A percentile compares a stretch with the other conserved stretches of the same genome.
These are phyloP conservation scores for Caenorhabditis virilis DNA, from an alignment of 2,888 invertebrate genomes.

Conservation along the genomic window DNA sequence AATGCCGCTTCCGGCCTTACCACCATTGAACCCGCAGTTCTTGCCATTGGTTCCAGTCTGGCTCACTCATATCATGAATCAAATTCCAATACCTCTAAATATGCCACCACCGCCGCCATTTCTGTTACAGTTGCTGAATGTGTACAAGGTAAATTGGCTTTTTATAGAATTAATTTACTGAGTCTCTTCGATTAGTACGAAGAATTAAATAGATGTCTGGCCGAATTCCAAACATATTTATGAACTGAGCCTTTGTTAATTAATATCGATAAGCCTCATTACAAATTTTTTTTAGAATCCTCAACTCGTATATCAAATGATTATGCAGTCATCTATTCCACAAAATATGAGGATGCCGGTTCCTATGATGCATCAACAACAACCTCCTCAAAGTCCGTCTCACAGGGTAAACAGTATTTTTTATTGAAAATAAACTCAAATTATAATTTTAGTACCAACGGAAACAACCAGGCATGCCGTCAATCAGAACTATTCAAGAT, in stretches of 20 bases:
- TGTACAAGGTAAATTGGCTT: conserved; percentile 23
- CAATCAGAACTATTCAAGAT: conserved; percentile 63
- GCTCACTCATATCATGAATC: conserved; percentile 33
- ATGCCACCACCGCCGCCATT: conserved; percentile 48
- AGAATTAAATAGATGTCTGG: neutral
- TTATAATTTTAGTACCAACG: conserved; percentile 8
- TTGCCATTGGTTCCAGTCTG: conserved; percentile 44
- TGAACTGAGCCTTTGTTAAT: no score
- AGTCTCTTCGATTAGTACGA: no score
- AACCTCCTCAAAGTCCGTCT: conserved; percentile 5
- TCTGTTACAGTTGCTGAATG: conserved; percentile 32
- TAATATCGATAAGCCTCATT: no score
- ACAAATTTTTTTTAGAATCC: conserved; percentile 38
- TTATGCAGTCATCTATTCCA: conserved; percentile 27
- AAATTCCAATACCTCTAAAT: conserved; percentile 34
- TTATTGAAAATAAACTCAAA: no score
- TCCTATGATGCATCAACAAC: conserved; percentile 2
- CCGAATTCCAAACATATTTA: no score
- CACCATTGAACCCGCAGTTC: conserved; percentile 44
- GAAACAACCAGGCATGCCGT: conserved; percentile 47
- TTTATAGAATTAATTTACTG: neutral
- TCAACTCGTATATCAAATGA: conserved; percentile 24
- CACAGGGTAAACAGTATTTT: conserved; percentile 3
- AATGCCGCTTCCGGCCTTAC: conserved; percentile 23
- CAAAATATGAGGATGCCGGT: conserved; percentile 6